Evolutionary conservation across 2,113 vertebrate species (phyloP), one percentile per base, ranked within the genome.

Genomic region (Centropus bengalensis): DNA sequence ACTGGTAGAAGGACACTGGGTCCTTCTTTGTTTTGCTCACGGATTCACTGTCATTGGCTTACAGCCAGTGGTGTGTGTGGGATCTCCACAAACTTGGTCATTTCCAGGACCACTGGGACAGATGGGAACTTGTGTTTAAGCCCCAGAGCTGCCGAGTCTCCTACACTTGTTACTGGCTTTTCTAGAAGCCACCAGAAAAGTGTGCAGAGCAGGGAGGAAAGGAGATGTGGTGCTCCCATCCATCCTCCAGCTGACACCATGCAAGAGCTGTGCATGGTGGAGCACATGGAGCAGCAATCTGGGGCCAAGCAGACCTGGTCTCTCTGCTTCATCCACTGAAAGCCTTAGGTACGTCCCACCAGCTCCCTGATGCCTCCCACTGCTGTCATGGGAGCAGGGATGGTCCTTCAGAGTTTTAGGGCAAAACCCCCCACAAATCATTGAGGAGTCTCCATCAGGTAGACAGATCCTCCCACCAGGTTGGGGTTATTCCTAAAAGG

Each of bases 291-390:
- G 54, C 49, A 52, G 51, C 45, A 13, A 14, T 5, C n/a, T n/a
- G n/a, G 44, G n/a, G 2, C 13, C 0, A 3, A 87, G 62, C 36
- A 77, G n/a, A 36, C 5, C 44, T 1, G 3, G 20, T 70, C 49
- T 33, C 44, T 67, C 45, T 67, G 63, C 52, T 66, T 24, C 42
- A 13, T 4, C 56, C 45, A 2, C 27, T 10, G 45, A 10, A 14
- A 47, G n/a, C 36, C 8, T 10, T 17, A 8, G 40, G 9, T 23
- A 27, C 3, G 2, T 44, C 44, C 54, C 21, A 77, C 18, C 33
- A 63, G n/a, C 71, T 49, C 14, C 63, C 47, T 1, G 2, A 0
- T 11, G 18, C 12, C 11, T 52, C 44, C 78, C 12, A 4, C 27
- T 18, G 55, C 69, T 76, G 3, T 24, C 14, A 32, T 10, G 42